Evolutionary conservation across 1,140 invertebrate genomes (phyloP), one percentile per base, ranked within the genome.

Genomic region (Halotydeus destructor): DNA sequence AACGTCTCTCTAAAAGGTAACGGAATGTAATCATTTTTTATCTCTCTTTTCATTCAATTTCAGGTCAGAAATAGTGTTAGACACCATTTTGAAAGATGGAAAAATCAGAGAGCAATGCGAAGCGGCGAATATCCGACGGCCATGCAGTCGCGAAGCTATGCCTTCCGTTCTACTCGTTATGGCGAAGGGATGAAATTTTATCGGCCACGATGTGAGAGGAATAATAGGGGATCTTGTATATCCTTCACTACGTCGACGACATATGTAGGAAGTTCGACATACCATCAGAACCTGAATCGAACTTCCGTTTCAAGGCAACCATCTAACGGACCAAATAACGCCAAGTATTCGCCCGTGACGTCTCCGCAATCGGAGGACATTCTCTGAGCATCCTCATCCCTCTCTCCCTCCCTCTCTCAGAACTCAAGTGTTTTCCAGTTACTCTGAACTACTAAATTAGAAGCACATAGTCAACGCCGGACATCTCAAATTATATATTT

Each of bases 31-130:
- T 30, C n/a, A 30, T 30, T 11, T 11, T 30, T 11, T 49, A 72
- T 85, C 54, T 73, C 74, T 24, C 79, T 86, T 38, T 77, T 80
- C 22, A 57, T 88, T 18, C 76, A 86, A 58, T 88, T 85, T 62
- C 86, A 89, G 62, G 85, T 93, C 11, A 74, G 80, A 39, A 79
- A 78, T 53, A 74, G 79, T 0, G 60, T 86, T 43, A 66, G 72
- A 37, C 77, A 85, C 60, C 78, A 81, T 54, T 68, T 78, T 44
- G 69, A 72, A 46, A 67, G 75, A 39, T 86, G 79, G 79, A 74
- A 71, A 50, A 74, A 74, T 12, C 33, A 38, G n/a, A 44, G 51
- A 18, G 44, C 47, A 14, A 31, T 53, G 1, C 43, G 47, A 27
- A 12, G 23, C 24, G 41, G 41, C 22, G 34, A 42, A 8, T 34